These are phyloP conservation scores for Tetraodon nigroviridis DNA, from an alignment of 2,113 vertebrate genomes.

Conservation along the genomic window DNA sequence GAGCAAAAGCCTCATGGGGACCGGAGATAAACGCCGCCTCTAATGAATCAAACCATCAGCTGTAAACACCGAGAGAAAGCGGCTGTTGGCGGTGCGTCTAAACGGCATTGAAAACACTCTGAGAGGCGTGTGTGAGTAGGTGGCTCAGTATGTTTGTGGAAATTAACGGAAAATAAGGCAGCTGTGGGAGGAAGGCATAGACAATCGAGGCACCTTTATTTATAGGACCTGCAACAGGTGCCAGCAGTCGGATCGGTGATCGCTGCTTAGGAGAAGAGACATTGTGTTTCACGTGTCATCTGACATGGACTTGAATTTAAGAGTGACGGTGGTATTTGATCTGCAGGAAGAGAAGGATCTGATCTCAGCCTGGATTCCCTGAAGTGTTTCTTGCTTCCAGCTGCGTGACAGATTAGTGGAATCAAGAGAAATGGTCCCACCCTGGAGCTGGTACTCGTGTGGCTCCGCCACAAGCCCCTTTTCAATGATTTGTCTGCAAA, in stretches of 20 bases:
- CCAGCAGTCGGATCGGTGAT: background rate
- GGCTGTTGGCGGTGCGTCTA: constrained; percentile 13
- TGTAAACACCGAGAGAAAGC: constrained; percentile 28
- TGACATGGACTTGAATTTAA: background rate
- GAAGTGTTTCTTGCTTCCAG: too few species aligned
- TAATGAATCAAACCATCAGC: constrained; percentile 28
- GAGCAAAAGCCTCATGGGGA: constrained; percentile 6
- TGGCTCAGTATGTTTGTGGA: constrained; percentile 29
- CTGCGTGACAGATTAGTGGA: too few species aligned
- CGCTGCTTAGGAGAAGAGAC: background rate
- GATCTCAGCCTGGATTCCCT: too few species aligned
- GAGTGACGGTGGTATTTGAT: background rate
- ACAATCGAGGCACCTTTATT: constrained; percentile 21
- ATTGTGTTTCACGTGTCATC: background rate
- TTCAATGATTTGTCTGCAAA: too few species aligned
- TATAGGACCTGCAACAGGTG: constrained; percentile 19
- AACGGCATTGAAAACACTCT: constrained; percentile 15
- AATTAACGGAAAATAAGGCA: constrained; percentile 36
- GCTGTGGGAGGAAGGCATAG: constrained; percentile 11
- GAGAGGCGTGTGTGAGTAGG: constrained; percentile 19
- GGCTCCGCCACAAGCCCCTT: too few species aligned
- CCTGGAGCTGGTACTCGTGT: too few species aligned
- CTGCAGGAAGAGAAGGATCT: too few species aligned
- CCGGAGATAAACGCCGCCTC: background rate
- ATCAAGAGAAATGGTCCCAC: too few species aligned